These are phyloP conservation scores for Heliconius sara DNA, from an alignment of 2,888 invertebrate species.

Conservation along the genomic window DNA sequence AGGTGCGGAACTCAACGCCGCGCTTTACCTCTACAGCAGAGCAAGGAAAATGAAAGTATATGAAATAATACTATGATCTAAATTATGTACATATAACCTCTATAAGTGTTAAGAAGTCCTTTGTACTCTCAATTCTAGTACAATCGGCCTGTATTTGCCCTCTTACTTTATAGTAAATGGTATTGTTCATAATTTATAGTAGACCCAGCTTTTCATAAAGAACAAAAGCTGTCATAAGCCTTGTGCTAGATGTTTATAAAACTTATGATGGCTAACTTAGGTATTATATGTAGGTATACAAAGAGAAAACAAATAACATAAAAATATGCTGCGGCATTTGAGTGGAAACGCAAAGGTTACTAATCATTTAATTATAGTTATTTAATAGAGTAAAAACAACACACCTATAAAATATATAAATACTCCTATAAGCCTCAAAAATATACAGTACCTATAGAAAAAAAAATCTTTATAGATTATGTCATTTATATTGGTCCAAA, in stretches of 20 bases:
- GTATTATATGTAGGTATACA: background rate
- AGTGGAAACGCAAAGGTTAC: no score
- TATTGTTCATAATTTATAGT: constrained; percentile 42
- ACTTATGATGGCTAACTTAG: background rate
- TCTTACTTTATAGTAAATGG: constrained; percentile 39
- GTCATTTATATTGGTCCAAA: background rate
- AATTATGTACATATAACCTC: background rate
- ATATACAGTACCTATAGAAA: background rate
- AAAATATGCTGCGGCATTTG: no score
- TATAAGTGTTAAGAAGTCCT: constrained; percentile 43
- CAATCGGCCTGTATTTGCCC: constrained; percentile 41
- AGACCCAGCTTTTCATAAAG: constrained; percentile 37
- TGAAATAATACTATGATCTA: constrained; percentile 32
- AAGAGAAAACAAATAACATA: no score
- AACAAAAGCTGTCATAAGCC: constrained; percentile 46
- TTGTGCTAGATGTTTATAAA: constrained; percentile 25
- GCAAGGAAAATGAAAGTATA: background rate
- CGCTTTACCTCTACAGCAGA: no score
- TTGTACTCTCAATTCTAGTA: constrained; percentile 39
- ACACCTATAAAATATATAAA: background rate
- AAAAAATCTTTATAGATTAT: background rate
- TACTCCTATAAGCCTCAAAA: background rate
- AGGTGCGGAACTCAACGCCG: no score
- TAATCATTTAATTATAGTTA: background rate
- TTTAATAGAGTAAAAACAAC: background rate